Conservation (phyloP, 2,888 invertebrate genomes). For the Erebia aethiops region DNA sequence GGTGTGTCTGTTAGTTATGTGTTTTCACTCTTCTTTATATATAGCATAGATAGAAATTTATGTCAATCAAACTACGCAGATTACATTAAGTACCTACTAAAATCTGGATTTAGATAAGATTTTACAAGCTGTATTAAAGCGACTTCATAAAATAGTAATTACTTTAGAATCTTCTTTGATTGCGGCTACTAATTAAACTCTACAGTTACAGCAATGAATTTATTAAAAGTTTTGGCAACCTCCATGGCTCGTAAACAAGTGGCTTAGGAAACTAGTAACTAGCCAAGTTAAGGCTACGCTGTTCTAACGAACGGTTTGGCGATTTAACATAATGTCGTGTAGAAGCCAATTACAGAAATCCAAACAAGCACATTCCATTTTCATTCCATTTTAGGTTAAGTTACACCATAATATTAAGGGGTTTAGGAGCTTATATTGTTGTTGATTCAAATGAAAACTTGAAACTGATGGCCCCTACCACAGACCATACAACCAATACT, state of each 20-base stretch:
- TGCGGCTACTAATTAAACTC: neutral
- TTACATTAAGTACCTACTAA: neutral
- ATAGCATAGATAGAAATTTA: neutral
- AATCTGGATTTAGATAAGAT: neutral
- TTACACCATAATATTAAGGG: no score
- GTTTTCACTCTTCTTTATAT: no score
- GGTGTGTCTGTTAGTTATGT: no score
- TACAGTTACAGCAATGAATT: neutral
- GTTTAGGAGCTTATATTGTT: neutral
- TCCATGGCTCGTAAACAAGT: neutral
- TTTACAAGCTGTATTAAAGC: neutral
- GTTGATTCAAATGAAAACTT: neutral
- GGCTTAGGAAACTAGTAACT: neutral
- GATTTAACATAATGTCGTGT: neutral
- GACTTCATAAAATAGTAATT: conserved; percentile 3
- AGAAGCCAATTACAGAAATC: neutral
- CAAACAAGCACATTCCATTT: neutral
- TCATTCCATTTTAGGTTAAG: neutral
- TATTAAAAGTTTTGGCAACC: neutral
- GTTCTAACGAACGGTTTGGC: neutral
- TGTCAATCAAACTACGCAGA: neutral
- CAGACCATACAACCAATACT: no score
- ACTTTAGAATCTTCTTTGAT: conserved; percentile 4
- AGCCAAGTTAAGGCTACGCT: neutral
- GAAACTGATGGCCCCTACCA: neutral